Percentiles rank a stretch among this genome's conserved stretches.
Conservation (phyloP, 2,113 vertebrate genomes). For the Ammodytes dubius region DNA sequence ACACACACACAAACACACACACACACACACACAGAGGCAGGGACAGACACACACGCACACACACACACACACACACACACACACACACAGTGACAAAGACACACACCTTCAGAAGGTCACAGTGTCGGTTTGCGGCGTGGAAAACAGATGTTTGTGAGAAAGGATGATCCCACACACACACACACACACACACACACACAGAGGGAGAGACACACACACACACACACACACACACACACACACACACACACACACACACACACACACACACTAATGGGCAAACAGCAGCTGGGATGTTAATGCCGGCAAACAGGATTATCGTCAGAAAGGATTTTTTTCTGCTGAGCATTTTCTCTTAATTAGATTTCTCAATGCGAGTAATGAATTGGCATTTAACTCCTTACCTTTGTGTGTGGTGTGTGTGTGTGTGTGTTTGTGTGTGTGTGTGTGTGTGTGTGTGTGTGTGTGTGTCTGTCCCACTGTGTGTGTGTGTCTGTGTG, state of each 20-base stretch:
- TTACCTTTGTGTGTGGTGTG: too few species aligned
- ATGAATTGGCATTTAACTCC: constrained; percentile 99
- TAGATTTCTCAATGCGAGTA: constrained; percentile 96
- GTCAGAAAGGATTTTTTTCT: constrained; percentile 94
- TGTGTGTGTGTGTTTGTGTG: too few species aligned
- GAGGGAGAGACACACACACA: too few species aligned
- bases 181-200: neutral
- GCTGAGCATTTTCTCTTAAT: constrained; percentile 97
- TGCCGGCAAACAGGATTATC: constrained; percentile 99
- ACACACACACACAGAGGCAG: too few species aligned
- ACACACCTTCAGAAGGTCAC: constrained; percentile 45
- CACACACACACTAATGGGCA: constrained; percentile 82
- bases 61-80: too few species aligned
- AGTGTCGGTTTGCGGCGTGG: constrained; percentile 25
- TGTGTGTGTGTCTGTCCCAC: too few species aligned
- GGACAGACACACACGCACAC: too few species aligned
- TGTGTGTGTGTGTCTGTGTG: too few species aligned
- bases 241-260: constrained; percentile 41
- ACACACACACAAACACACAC: too few species aligned
- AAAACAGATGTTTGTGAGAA: constrained; percentile 66
- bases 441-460: too few species aligned
- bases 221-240: constrained; percentile 43
- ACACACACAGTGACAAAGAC: too few species aligned
- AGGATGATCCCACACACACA: constrained; percentile 33
- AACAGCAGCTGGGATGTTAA: constrained; percentile 99